A percentile compares a stretch with the other conserved stretches of the same genome.
These are phyloP conservation scores for Drosophila monieri DNA, from an alignment of 2,888 invertebrate genomes.

Conservation along the genomic window DNA sequence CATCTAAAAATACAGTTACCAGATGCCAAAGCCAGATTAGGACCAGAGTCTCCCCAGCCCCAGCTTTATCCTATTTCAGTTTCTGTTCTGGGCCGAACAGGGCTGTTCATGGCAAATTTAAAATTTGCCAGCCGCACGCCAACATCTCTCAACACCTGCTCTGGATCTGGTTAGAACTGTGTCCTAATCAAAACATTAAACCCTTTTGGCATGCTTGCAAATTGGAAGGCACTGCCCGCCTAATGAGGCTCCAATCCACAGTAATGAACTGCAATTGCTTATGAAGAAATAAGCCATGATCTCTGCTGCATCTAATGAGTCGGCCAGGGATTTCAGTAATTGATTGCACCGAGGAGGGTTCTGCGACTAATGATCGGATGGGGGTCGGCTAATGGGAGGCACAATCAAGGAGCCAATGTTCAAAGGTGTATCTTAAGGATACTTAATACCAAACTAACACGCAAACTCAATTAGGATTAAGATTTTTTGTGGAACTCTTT, in stretches of 20 bases:
- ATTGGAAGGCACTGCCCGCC: constrained; percentile 52
- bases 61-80: constrained; percentile 2
- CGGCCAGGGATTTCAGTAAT: constrained; percentile 30
- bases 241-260: constrained; percentile 51
- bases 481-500: neutral
- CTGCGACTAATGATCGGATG: constrained; percentile 15
- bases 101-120: constrained; percentile 57
- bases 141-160: constrained; percentile 56
- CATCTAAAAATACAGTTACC: constrained; percentile 64
- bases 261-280: constrained; percentile 50
- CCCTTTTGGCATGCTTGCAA: constrained; percentile 66
- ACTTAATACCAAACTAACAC: neutral
- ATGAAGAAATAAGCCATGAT: constrained; percentile 36
- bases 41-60: constrained; percentile 1
- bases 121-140: constrained; percentile 54
- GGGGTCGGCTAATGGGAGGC: constrained; percentile 1
- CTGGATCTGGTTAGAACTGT: constrained; percentile 35
- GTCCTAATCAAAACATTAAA: constrained; percentile 71
- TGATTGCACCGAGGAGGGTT: constrained; percentile 27
- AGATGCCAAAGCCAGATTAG: constrained; percentile 24
- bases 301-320: constrained; percentile 39
- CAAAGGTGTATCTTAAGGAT: neutral
- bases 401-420: neutral
- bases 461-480: neutral
- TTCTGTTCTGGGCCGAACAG: neutral